Percentiles rank a stretch among this genome's conserved stretches.
Evolutionary conservation across 2,113 vertebrate genomes (phyloP).

Genomic region (Odontophorus gujanensis): DNA sequence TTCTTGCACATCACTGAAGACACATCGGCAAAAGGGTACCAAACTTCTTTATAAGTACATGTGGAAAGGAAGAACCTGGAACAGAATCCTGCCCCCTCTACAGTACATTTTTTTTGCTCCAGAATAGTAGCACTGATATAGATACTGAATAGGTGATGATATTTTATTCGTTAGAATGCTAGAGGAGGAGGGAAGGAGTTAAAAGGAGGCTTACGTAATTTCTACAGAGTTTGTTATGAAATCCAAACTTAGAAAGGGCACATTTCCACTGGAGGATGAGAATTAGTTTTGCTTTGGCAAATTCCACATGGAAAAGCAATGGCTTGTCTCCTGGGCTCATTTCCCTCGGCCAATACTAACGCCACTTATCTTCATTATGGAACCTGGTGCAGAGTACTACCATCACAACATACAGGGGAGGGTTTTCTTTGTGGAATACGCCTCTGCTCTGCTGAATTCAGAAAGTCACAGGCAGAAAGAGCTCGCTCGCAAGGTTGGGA

Average conservation of each 20-base stretch:
- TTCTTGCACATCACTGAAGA: neutral
- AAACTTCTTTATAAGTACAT: neutral
- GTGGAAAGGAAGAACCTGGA: neutral
- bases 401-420: neutral
- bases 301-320: neutral
- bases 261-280: neutral
- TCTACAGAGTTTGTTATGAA: neutral
- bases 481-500: neutral
- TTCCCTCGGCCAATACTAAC: neutral
- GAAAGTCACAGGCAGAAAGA: neutral
- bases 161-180: neutral
- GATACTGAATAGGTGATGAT: neutral
- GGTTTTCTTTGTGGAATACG: neutral
- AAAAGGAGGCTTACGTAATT: neutral
- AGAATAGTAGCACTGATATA: neutral
- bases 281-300: constrained; percentile 22
- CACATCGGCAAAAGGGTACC: neutral
- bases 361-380: neutral
- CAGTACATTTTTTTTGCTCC: neutral
- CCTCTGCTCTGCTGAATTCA: neutral
- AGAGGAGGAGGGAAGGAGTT: neutral
- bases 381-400: neutral
- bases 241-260: neutral
- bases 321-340: neutral
- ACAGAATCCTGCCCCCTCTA: rapidly evolving